These are phyloP conservation scores for Sycophaga agraensis DNA, from an alignment of 1,140 invertebrate genomes.

Conservation along the genomic window DNA sequence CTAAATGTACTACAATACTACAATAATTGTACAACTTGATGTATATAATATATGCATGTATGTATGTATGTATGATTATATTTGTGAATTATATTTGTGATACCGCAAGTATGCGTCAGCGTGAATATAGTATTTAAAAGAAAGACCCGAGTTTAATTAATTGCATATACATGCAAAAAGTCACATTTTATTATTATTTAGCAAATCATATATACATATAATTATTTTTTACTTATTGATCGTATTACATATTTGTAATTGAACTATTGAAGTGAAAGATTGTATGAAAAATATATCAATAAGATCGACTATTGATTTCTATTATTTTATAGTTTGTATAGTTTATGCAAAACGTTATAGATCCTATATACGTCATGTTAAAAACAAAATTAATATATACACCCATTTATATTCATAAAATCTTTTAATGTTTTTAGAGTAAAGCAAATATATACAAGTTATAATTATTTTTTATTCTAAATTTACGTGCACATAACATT, in stretches of 20 bases:
- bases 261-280: too few relatives aligned
- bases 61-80: conserved; percentile 9
- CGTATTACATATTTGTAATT: too few relatives aligned
- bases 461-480: conserved; percentile 12
- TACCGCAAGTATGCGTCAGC: background rate
- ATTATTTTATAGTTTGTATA: too few relatives aligned
- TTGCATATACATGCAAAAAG: background rate
- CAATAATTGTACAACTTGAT: conserved; percentile 9
- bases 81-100: conserved; percentile 25
- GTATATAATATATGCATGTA: conserved; percentile 13
- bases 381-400: conserved; percentile 3
- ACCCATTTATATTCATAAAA: too few relatives aligned
- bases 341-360: too few relatives aligned
- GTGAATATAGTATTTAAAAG: background rate
- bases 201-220: too few relatives aligned
- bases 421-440: too few relatives aligned
- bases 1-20: too few relatives aligned
- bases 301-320: too few relatives aligned
- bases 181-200: conserved; percentile 22
- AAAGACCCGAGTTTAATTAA: background rate
- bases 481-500: background rate
- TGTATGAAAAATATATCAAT: too few relatives aligned
- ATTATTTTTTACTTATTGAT: too few relatives aligned
- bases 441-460: background rate
- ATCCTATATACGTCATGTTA: too few relatives aligned